Evolutionary conservation across 2,797 vertebrate species (phyloP), one percentile per base, ranked within the genome.

Genomic region (Anomalospiza imberbis): DNA sequence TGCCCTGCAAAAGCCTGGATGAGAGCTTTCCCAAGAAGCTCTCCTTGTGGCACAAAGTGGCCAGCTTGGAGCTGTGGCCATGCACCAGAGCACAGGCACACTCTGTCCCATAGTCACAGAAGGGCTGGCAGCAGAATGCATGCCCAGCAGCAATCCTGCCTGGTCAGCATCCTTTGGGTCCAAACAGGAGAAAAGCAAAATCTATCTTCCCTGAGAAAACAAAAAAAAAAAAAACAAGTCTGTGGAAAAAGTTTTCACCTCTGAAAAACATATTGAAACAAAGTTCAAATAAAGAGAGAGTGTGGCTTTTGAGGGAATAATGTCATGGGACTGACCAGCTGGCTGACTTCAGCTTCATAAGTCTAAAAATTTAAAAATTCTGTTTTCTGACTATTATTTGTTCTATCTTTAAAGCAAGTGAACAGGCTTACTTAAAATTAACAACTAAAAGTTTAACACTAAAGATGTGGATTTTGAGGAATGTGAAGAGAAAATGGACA

Each of bases 101-200:
- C 24, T 32, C 6, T 0, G 18, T 45, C 42, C 26, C 60, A 13
- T 0, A 0, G 19, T 7, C 22, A 1, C 3, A 0, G 21, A 55
- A 28, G 15, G 51, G 26, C n/a, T 67, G 0, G 0, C 36, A 62
- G 31, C 32, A 9, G 5, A 31, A 26, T 3, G 2, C 14, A 3
- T 2, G 10, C 4, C 54, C 1, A 3, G 54, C 31, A 75, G 29
- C 38, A 61, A 5, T 74, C 66, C 48, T 7, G 1, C 9, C n/a
- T 7, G 0, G 7, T 74, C 45, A 63, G 15, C 13, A 57, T 34
- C 26, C 12, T 21, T 32, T 0, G 0, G 18, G 11, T 34, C 32
- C 22, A 38, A 32, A 77, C 0, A 0, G 8, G 10, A 60, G 34
- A 74, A 61, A 88, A 28, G 0, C 1, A 26, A 63, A 78, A 61